A percentile compares a stretch with the other conserved stretches of the same genome.
Evolutionary conservation across 35 echinoderm and acorn worm genomes (phyloP).

Genomic region (Heliocidaris tuberculata): DNA sequence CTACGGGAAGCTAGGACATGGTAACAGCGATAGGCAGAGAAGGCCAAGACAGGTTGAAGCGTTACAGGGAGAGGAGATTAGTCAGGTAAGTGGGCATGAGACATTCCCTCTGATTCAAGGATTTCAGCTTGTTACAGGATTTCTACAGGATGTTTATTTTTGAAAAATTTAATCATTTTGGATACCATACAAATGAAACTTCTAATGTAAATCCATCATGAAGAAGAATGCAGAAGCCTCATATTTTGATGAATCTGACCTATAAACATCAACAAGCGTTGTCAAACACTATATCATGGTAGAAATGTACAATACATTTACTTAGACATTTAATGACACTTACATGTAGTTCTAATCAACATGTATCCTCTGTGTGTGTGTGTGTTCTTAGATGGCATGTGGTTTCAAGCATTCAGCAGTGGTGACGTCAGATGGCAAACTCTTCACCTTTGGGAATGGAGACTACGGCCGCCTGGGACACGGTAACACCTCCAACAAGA

Average conservation of each 20-base stretch:
- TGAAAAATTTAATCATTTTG: not conserved
- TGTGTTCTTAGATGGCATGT: slow-evolving; percentile 82
- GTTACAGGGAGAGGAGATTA: slow-evolving; percentile 94
- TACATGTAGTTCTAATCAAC: not conserved
- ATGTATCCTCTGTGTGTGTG: not conserved
- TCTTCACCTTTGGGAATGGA: slow-evolving; percentile 94
- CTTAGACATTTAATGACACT: too few relatives aligned
- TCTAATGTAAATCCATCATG: too few relatives aligned
- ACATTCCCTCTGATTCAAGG: not conserved
- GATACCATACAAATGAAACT: not conserved
- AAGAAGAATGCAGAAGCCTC: too few relatives aligned
- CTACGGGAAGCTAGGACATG: slow-evolving; percentile 98
- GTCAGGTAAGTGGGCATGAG: slow-evolving; percentile 58
- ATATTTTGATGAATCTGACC: too few relatives aligned
- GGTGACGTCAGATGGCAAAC: slow-evolving; percentile 86
- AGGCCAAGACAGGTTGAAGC: slow-evolving; percentile 90
- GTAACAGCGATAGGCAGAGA: slow-evolving; percentile 95
- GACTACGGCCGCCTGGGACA: slow-evolving; percentile 93
- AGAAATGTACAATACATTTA: too few relatives aligned
- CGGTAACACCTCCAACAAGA: slow-evolving; percentile 96
- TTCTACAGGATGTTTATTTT: not conserved
- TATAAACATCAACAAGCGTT: too few relatives aligned
- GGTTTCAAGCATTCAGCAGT: slow-evolving; percentile 89
- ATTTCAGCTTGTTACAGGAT: not conserved
- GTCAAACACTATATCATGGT: too few relatives aligned